Conservation (phyloP, 2,113 vertebrate genomes). For the Pedetes capensis region DNA sequence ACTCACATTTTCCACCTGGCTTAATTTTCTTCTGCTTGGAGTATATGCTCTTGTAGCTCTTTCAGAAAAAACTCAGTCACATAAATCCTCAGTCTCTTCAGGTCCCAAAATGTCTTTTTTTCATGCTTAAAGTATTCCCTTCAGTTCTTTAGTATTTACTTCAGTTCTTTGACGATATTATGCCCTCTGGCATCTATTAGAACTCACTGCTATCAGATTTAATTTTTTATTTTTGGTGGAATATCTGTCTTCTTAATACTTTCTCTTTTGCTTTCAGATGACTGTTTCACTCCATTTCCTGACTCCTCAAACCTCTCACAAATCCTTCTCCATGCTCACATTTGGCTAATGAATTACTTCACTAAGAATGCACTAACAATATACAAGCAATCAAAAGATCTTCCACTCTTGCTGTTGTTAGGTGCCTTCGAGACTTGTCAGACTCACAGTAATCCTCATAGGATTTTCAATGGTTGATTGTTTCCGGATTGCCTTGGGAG, state of each 20-base stretch:
- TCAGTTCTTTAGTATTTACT: too few species aligned
- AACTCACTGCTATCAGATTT: not conserved
- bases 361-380: not conserved
- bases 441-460: too few species aligned
- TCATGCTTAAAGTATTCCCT: too few species aligned
- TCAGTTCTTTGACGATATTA: not conserved
- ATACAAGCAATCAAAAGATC: not conserved
- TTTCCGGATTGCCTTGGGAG: too few species aligned
- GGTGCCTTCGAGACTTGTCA: too few species aligned
- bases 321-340: not conserved
- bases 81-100: not conserved
- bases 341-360: not conserved
- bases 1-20: not conserved
- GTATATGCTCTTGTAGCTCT: not conserved
- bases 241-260: not conserved
- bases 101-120: not conserved
- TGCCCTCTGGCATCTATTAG: not conserved
- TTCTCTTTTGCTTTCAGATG: not conserved
- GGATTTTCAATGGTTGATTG: too few species aligned
- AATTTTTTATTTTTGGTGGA: not conserved
- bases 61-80: not conserved
- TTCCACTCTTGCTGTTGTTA: too few species aligned
- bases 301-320: not conserved
- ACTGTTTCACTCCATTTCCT: not conserved
- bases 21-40: not conserved